These are phyloP conservation scores for Acipenser oxyrinchus DNA, from an alignment of 2,797 vertebrate species.

Conservation along the genomic window DNA sequence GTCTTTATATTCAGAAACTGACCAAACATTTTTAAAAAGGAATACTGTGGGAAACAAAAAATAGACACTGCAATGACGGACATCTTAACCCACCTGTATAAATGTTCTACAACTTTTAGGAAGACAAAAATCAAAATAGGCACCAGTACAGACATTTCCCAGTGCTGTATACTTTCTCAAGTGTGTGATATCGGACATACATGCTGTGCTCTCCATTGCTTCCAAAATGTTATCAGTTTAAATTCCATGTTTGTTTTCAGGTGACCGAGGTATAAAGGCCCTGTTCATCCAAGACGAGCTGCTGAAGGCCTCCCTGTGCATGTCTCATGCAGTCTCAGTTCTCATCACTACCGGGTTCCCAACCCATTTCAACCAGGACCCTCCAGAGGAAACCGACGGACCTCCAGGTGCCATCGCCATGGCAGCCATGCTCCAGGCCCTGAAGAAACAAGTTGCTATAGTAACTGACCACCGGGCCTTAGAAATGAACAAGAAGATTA, in stretches of 20 bases:
- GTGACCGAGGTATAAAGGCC: slow-evolving; percentile 58
- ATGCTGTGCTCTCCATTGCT: not conserved
- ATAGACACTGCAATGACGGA: too few species aligned
- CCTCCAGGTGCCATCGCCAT: slow-evolving; percentile 66
- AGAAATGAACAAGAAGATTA: slow-evolving; percentile 41
- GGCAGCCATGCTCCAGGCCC: slow-evolving; percentile 58
- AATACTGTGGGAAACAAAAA: too few species aligned
- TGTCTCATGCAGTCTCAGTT: slow-evolving; percentile 59
- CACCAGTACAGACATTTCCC: not conserved
- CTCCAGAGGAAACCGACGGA: slow-evolving; percentile 66
- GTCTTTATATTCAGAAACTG: too few species aligned
- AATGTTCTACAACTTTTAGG: not conserved
- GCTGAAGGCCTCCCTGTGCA: slow-evolving; percentile 57
- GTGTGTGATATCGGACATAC: not conserved
- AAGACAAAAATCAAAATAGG: not conserved
- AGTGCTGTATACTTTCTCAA: not conserved
- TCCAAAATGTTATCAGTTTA: not conserved
- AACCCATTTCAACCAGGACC: slow-evolving; percentile 52
- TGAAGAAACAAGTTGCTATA: slow-evolving; percentile 58
- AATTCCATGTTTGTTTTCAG: slow-evolving; percentile 34
- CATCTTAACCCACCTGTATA: too few species aligned
- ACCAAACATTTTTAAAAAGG: too few species aligned
- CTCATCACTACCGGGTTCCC: slow-evolving; percentile 69
- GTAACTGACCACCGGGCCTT: slow-evolving; percentile 57
- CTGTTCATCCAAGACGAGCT: slow-evolving; percentile 60